Evolutionary conservation across 2,888 invertebrate genomes (phyloP).

Genomic region (Himalopsyche anomala): DNA sequence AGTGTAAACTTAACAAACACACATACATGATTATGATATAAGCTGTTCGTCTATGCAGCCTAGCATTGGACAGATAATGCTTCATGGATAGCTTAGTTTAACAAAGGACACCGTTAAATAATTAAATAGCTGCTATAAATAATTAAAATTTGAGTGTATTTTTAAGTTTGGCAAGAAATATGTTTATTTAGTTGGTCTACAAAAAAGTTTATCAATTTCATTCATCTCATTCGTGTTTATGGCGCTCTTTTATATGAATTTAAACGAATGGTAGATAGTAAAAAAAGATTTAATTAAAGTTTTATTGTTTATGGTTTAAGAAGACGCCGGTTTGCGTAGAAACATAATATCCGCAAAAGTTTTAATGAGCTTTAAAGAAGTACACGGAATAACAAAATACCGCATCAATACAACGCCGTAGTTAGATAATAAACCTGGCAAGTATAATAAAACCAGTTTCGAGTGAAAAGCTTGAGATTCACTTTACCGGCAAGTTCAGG

Average conservation of each 20-base stretch:
- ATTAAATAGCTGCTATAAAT: too few species aligned
- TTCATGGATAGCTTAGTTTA: too few species aligned
- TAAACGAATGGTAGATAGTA: neutral
- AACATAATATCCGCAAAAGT: neutral
- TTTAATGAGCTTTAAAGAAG: constrained; percentile 15
- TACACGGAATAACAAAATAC: neutral
- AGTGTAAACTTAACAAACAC: too few species aligned
- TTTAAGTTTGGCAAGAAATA: too few species aligned
- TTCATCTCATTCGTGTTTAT: too few species aligned
- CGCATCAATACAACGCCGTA: constrained; percentile 26
- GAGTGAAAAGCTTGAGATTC: constrained; percentile 20
- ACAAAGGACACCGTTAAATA: too few species aligned
- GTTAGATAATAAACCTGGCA: constrained; percentile 34
- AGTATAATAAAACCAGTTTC: constrained; percentile 21
- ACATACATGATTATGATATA: too few species aligned
- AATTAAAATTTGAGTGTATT: too few species aligned
- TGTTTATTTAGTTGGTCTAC: too few species aligned
- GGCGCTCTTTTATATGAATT: neutral
- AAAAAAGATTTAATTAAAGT: constrained; percentile 16
- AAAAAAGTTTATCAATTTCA: too few species aligned
- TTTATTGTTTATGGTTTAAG: constrained; percentile 1
- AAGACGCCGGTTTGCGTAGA: neutral
- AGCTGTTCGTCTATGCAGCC: too few species aligned
- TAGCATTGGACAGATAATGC: too few species aligned
- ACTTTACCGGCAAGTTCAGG: constrained; percentile 19